Evolutionary conservation across 2,888 invertebrate genomes (phyloP), one percentile per base, ranked within the genome.

Genomic region (Yponomeuta malinellus): DNA sequence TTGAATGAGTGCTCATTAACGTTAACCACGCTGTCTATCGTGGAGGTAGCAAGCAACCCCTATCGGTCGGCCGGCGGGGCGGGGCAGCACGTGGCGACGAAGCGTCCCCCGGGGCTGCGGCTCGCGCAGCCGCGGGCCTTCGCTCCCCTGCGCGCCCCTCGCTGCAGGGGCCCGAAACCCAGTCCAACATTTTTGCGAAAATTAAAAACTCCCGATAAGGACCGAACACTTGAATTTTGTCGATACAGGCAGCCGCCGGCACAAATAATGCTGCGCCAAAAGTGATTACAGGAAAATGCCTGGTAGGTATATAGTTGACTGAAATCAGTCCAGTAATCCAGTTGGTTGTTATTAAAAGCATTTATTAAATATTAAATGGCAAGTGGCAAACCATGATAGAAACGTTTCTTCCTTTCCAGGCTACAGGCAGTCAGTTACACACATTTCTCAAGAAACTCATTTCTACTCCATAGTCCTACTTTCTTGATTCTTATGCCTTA

Each of bases 1-100:
- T 83, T 88, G 88, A 91, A 89, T 89, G 89, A 82, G 83, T 81
- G 82, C 80, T 84, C 85, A 83, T 87, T 88, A 87, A 87, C 85
- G 83, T 87, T 88, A 87, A 87, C 88, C 84, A 83, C 80, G 81
- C 81, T 81, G 83, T 76, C 73, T 68, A 52, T 52, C 75, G 71
- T 73, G 76, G 75, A 73, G 78, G 10, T 33, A 65, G 65, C 65
- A 65, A 33, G 68, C 68, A 29, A 6, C 29, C 52, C 48, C 65
- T 65, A 65, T 23, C 75, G 74, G 72, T 78, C 77, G 76, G 72
- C 78, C 77, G 76, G 72, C 78, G 77, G 76, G 75, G 74, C 73
- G 73, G 74, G 76, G 77, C 76, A 76, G 77, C 76, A 74, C 74
- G 77, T 74, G 75, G 72, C 74, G 29, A 78, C 81, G 84, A 82